Conservation (phyloP, 1,140 invertebrate species). For the Bicyclus anynana region DNA sequence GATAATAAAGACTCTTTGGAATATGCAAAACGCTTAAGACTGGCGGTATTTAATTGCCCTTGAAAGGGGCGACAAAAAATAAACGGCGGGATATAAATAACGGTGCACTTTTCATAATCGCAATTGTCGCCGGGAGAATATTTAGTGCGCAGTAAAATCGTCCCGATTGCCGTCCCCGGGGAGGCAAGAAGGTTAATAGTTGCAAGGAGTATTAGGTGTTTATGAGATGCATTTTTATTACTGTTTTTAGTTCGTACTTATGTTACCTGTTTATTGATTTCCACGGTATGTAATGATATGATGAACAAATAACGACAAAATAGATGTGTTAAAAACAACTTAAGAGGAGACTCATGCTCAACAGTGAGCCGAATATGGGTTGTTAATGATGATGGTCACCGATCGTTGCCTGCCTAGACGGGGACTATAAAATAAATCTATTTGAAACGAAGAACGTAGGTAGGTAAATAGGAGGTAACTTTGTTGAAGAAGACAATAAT, state of each 20-base stretch:
- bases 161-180: conserved; percentile 47
- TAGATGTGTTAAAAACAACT: too few species aligned
- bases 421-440: too few species aligned
- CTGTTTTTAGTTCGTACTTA: not conserved
- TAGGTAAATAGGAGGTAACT: too few species aligned
- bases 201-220: conserved; percentile 27
- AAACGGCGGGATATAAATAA: conserved; percentile 71
- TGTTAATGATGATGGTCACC: too few species aligned
- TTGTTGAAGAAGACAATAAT: too few species aligned
- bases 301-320: too few species aligned
- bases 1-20: conserved; percentile 57
- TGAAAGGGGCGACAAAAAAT: conserved; percentile 75
- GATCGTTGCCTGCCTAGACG: too few species aligned
- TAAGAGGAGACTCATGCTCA: too few species aligned
- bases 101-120: conserved; percentile 77
- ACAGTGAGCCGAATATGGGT: too few species aligned
- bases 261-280: too few species aligned
- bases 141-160: conserved; percentile 74
- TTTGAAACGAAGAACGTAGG: too few species aligned
- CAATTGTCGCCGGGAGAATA: conserved; percentile 76
- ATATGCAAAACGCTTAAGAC: conserved; percentile 73
- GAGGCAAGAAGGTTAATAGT: conserved; percentile 53
- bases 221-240: conserved; percentile 20
- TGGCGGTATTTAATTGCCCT: conserved; percentile 75
- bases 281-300: too few species aligned